phyloP scores from a whole-genome alignment of 2,797 vertebrate species.

The Channallabes apus region DNA sequence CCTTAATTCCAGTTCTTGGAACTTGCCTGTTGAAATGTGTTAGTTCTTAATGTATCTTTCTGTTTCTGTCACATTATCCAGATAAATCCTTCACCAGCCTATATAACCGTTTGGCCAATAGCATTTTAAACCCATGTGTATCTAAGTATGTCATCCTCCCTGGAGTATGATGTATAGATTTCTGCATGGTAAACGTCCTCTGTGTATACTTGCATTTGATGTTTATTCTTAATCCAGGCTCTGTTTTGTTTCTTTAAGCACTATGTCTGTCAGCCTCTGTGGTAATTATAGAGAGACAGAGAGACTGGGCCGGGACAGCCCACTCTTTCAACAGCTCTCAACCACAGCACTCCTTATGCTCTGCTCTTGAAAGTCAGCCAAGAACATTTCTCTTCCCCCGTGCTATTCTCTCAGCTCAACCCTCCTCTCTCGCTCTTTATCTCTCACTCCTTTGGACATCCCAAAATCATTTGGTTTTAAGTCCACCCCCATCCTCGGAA shows the following conservation, averaged over 20 bases:
- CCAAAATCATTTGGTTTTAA: slow-evolving; percentile 46
- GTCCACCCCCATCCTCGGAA: slow-evolving; percentile 13
- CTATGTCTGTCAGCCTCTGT: slow-evolving; percentile 78
- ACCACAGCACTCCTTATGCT: slow-evolving; percentile 65
- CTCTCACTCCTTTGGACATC: slow-evolving; percentile 36
- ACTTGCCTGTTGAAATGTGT: neutral
- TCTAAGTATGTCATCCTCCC: slow-evolving; percentile 18
- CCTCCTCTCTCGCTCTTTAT: slow-evolving; percentile 26
- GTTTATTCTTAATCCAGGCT: slow-evolving; percentile 77
- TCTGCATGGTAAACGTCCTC: slow-evolving; percentile 40
- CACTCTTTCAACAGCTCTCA: slow-evolving; percentile 77
- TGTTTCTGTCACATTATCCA: slow-evolving; percentile 22
- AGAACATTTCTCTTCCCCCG: slow-evolving; percentile 62
- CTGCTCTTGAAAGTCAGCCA: slow-evolving; percentile 71
- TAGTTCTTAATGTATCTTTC: slow-evolving; percentile 21
- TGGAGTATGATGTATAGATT: slow-evolving; percentile 45
- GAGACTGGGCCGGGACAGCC: slow-evolving; percentile 71
- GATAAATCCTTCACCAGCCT: slow-evolving; percentile 43
- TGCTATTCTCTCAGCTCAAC: slow-evolving; percentile 40
- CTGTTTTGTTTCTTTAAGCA: slow-evolving; percentile 84
- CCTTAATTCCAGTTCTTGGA: slow-evolving; percentile 21
- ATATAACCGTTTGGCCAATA: slow-evolving; percentile 35
- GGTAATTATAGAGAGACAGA: slow-evolving; percentile 82
- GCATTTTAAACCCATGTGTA: slow-evolving; percentile 31
- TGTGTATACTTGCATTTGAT: slow-evolving; percentile 61